These are phyloP conservation scores for Leucopsar rothschildi DNA, from an alignment of 2,113 vertebrate species.

Conservation along the genomic window DNA sequence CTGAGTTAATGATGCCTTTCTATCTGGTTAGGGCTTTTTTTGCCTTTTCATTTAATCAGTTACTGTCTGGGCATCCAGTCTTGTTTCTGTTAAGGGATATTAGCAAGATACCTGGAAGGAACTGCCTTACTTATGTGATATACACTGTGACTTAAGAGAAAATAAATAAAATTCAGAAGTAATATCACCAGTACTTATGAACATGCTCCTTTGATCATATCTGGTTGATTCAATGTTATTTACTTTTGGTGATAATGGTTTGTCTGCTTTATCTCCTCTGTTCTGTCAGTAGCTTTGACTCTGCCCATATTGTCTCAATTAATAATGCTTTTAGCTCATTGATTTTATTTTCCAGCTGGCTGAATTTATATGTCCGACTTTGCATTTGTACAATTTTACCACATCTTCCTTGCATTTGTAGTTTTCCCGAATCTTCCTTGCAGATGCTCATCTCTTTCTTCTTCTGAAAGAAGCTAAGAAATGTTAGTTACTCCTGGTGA, in stretches of 20 bases:
- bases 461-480: background rate
- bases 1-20: background rate
- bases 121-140: constrained; percentile 16
- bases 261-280: constrained; percentile 50
- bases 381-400: background rate
- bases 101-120: constrained; percentile 37
- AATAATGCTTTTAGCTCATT: constrained; percentile 29
- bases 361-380: background rate
- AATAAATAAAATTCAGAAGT: constrained; percentile 55
- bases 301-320: constrained; percentile 6
- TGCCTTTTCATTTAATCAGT: constrained; percentile 8
- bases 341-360: constrained; percentile 20
- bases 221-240: constrained; percentile 23
- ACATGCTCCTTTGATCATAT: constrained; percentile 36
- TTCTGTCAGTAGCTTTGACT: constrained; percentile 8
- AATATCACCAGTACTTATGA: constrained; percentile 11
- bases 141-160: constrained; percentile 16
- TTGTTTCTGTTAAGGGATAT: background rate
- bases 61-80: constrained; percentile 1
- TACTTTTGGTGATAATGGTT: constrained; percentile 35
- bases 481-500: background rate
- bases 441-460: background rate
- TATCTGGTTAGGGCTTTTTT: background rate
- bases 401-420: background rate
- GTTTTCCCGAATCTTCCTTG: background rate